A percentile compares a stretch with the other conserved stretches of the same genome.
These are phyloP conservation scores for Jaculus jaculus DNA, from an alignment of 2,113 vertebrate species.

Conservation along the genomic window DNA sequence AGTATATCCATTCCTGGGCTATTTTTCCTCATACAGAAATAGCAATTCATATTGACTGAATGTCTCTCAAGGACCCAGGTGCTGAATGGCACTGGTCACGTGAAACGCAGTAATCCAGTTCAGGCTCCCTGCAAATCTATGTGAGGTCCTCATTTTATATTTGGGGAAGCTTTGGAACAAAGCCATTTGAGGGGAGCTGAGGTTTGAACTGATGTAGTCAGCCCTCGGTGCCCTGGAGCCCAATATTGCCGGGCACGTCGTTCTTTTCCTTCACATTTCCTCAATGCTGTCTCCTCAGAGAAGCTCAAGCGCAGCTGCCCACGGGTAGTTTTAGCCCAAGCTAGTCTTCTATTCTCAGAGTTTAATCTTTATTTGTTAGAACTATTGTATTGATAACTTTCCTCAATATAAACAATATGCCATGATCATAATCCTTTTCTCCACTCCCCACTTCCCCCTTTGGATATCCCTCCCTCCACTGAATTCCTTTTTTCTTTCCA, in stretches of 20 bases:
- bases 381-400: no score
- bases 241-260: neutral
- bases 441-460: no score
- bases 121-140: neutral
- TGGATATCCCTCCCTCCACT: no score
- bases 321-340: neutral
- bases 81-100: fast-evolving
- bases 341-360: neutral
- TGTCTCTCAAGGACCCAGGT: fast-evolving
- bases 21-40: neutral
- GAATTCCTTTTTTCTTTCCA: no score
- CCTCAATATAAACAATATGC: no score
- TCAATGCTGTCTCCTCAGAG: neutral
- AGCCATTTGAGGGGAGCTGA: fast-evolving
- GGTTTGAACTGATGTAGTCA: neutral
- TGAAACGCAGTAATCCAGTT: neutral
- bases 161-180: neutral
- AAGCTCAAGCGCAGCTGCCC: neutral
- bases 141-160: neutral
- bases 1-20: no score
- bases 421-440: no score
- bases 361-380: neutral
- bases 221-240: neutral
- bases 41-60: neutral
- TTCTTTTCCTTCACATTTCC: neutral